Base-by-base conservation (phyloP, 2,113 vertebrate genomes). In the Pangasianodon hypophthalmus region DNA sequence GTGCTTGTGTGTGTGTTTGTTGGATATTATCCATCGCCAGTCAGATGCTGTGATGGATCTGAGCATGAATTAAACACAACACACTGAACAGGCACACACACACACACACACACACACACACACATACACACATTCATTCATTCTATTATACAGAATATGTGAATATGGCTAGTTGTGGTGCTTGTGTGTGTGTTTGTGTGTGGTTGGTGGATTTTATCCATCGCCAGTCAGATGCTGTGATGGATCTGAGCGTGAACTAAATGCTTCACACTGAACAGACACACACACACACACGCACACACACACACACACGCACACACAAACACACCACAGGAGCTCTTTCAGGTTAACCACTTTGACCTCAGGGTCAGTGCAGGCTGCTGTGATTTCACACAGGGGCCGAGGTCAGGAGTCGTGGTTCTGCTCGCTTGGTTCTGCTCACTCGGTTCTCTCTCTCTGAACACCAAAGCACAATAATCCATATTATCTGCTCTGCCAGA, bases 401-500 rank as follows among this genome's bases (percentile, higher is more conserved):
- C 26, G 50, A 41, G 89, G 92, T 90, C 91, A 86, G 92, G 88
- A 91, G 88, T 85, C 92, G 71, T 85, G 44, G 93, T 93, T 93
- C 92, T 94, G 90, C 92, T 91, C 91, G 89, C 90, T 83, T 86
- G 85, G 87, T 91, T 84, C 90, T 91, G 85, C 90, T 84, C 83
- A 60, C 67, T 32, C 89, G 92, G 91, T 94, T 93, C 93, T 92
- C 93, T 91, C 87, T 91, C 90, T 91, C 91, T 91, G 83, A 92
- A 93, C 92, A 93, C 93, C 92, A 94, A 93, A 94, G 93, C 93
- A 92, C 91, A 87, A 92, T 94, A 96, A 95, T 95, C 93, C 91
- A 94, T 93, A 94, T 94, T 93, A 96, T 93, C 94, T 94, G 93
- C 94, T 93, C 83, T 44, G 87, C 88, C 92, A 87, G 92, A 92